phyloP scores from a whole-genome alignment of 2,888 invertebrate genomes.

The Drosophila paracracens region DNA sequence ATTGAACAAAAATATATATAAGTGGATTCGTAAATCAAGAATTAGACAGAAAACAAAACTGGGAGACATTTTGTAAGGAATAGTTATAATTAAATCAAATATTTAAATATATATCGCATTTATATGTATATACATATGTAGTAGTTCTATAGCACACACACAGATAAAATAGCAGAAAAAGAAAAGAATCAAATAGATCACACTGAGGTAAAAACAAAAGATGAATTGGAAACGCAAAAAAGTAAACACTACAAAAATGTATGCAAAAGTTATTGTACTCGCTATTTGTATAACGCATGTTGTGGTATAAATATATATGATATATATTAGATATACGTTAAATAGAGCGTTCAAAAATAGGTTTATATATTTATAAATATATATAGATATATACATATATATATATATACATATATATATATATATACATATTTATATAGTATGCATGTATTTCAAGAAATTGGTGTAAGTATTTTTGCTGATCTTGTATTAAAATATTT shows the following conservation, averaged over 20 bases:
- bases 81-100: neutral
- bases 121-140: slow-evolving; percentile 9
- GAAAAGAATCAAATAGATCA: slow-evolving; percentile 18
- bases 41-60: slow-evolving; percentile 16
- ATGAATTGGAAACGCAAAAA: slow-evolving; percentile 50
- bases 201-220: slow-evolving; percentile 52
- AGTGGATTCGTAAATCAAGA: slow-evolving; percentile 15
- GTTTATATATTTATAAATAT: slow-evolving; percentile 34
- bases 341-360: slow-evolving; percentile 58
- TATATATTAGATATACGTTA: slow-evolving; percentile 42
- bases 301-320: slow-evolving; percentile 35
- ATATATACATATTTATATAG: slow-evolving; percentile 39
- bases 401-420: slow-evolving; percentile 25
- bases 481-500: slow-evolving; percentile 21
- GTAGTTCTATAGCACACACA: slow-evolving; percentile 34
- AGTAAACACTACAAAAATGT: slow-evolving; percentile 75
- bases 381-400: slow-evolving; percentile 43
- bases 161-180: slow-evolving; percentile 11
- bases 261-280: slow-evolving; percentile 65
- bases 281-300: slow-evolving; percentile 45
- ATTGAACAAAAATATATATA: slow-evolving; percentile 17
- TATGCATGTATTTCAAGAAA: slow-evolving; percentile 52
- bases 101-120: neutral
- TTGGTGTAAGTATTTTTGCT: slow-evolving; percentile 34
- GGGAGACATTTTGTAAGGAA: slow-evolving; percentile 10